Evolutionary conservation across 2,888 invertebrate species (phyloP).

Genomic region (Zygothrica quintamaculata): DNA sequence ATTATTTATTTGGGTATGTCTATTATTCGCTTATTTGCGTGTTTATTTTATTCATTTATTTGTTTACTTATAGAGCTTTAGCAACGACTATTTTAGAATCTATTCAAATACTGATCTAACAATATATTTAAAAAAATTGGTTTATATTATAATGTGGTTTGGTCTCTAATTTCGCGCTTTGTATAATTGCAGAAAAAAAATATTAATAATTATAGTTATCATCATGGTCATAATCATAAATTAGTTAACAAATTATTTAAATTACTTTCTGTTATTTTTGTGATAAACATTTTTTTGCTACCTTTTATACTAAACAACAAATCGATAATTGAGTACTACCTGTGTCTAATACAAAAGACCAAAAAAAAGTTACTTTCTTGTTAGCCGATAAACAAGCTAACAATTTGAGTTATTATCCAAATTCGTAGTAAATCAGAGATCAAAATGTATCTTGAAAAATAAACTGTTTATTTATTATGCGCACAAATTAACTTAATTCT

Average conservation of each 20-base stretch:
- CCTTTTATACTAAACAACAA: no score
- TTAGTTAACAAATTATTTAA: conserved; percentile 24
- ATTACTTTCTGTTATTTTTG: conserved; percentile 27
- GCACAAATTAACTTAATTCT: conserved; percentile 65
- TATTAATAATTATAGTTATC: neutral
- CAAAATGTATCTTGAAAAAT: conserved; percentile 27
- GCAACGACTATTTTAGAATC: no score
- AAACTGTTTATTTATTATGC: conserved; percentile 50
- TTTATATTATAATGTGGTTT: conserved; percentile 19
- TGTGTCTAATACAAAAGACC: conserved; percentile 28
- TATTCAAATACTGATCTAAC: no score
- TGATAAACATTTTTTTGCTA: no score
- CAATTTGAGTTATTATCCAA: conserved; percentile 53
- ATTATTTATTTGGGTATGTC: conserved; percentile 8
- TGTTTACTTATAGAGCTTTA: conserved; percentile 1
- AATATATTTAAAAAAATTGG: neutral
- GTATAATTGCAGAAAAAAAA: no score
- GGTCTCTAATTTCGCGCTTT: conserved; percentile 2
- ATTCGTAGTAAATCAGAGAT: conserved; percentile 43
- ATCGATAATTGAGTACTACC: conserved; percentile 10
- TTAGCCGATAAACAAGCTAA: conserved; percentile 16
- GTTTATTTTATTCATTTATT: conserved; percentile 31
- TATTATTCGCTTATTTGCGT: conserved; percentile 14
- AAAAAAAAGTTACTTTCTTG: conserved; percentile 54
- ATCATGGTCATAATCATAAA: conserved; percentile 7